phyloP scores from a whole-genome alignment of 2,113 vertebrate genomes.

The Siniperca knerii region DNA sequence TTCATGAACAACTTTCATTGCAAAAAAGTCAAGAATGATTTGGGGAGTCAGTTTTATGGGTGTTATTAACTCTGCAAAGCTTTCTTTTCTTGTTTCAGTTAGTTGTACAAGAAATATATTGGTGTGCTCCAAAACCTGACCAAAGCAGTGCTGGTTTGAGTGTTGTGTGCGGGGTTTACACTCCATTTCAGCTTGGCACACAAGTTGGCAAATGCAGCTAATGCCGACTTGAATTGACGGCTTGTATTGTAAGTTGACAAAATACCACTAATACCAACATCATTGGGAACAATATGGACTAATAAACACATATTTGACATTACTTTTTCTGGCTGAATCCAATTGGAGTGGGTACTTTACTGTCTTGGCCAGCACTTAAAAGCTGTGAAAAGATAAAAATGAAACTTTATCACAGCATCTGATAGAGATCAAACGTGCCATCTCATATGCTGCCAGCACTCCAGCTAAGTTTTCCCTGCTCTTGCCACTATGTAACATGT shows the following conservation, averaged over 20 bases:
- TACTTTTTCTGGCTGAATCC: constrained; percentile 8
- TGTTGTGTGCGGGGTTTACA: not conserved
- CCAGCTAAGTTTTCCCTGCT: not conserved
- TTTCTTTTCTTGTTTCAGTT: not conserved
- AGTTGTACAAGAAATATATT: not conserved
- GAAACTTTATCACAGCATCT: not conserved
- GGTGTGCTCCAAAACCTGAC: not conserved
- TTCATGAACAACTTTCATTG: constrained; percentile 20
- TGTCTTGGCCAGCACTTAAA: not conserved
- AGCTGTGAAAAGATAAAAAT: constrained; percentile 8
- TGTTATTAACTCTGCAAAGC: not conserved
- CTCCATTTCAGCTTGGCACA: not conserved
- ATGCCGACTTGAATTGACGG: not conserved
- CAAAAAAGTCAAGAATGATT: constrained; percentile 2
- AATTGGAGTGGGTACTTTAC: not conserved
- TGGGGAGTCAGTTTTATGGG: constrained; percentile 19
- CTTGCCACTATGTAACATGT: not conserved
- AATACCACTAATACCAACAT: not conserved
- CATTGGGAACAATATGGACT: constrained; percentile 25
- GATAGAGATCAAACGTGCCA: not conserved
- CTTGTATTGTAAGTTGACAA: not conserved
- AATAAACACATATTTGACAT: constrained; percentile 5
- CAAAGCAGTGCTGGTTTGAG: not conserved
- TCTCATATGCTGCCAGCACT: not conserved
- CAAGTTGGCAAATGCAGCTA: not conserved